A percentile compares a stretch with the other conserved stretches of the same genome.
These are phyloP conservation scores for Pomatostomus ruficeps DNA, from an alignment of 2,113 vertebrate genomes.

Conservation along the genomic window DNA sequence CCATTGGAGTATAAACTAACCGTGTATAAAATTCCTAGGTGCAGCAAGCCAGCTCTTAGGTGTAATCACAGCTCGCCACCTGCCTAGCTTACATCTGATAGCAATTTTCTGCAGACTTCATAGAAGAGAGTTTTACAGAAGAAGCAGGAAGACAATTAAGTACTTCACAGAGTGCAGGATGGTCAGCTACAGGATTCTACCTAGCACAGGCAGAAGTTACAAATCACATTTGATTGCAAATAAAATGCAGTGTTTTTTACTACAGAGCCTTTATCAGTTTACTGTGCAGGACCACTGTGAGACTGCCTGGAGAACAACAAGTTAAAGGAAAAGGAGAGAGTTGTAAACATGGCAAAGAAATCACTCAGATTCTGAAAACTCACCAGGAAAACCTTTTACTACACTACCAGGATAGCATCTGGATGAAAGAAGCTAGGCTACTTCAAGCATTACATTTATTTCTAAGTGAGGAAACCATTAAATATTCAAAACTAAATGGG, in stretches of 20 bases:
- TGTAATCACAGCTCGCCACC: slow-evolving; percentile 32
- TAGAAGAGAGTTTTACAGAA: background rate
- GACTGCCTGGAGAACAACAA: background rate
- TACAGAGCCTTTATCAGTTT: background rate
- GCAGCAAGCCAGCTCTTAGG: background rate
- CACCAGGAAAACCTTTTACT: background rate
- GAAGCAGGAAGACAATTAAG: background rate
- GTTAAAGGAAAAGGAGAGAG: background rate
- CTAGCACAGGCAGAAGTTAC: background rate
- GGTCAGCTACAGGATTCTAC: background rate
- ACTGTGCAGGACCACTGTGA: background rate
- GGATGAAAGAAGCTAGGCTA: background rate
- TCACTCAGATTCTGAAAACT: background rate
- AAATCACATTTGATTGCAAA: background rate
- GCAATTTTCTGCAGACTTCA: background rate
- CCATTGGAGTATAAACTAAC: background rate
- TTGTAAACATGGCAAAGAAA: background rate
- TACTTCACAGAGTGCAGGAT: background rate
- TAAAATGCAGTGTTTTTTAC: background rate
- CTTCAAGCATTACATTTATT: background rate
- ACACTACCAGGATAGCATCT: background rate
- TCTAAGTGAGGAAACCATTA: background rate
- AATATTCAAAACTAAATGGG: background rate
- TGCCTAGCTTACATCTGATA: background rate
- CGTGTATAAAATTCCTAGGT: background rate